Conservation (phyloP, 2,888 invertebrate genomes). For the Opisthograptis luteolata region DNA sequence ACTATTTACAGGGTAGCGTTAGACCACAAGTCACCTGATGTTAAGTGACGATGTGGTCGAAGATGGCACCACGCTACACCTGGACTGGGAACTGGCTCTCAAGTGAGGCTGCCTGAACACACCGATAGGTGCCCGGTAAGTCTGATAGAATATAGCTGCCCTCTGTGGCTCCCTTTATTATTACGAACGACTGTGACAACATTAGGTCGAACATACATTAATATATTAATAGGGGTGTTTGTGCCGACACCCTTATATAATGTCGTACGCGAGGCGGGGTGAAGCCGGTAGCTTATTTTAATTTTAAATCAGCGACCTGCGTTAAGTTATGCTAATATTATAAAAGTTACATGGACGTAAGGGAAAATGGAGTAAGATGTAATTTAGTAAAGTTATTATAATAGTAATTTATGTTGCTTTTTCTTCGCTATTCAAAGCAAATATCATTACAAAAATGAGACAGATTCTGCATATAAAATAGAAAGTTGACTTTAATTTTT, state of each 20-base stretch:
- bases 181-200: slow-evolving; percentile 12
- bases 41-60: no score
- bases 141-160: no score
- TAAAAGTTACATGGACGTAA: slow-evolving; percentile 40
- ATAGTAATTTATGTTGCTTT: background rate
- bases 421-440: no score
- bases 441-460: no score
- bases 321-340: slow-evolving; percentile 49
- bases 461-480: no score
- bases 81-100: no score
- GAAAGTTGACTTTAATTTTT: no score
- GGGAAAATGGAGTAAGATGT: slow-evolving; percentile 33
- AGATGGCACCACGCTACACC: no score
- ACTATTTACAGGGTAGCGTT: no score
- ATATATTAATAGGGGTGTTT: slow-evolving; percentile 37
- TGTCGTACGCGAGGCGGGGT: slow-evolving; percentile 41
- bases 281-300: slow-evolving; percentile 48
- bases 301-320: slow-evolving; percentile 57
- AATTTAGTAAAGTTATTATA: background rate
- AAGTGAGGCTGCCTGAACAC: no score
- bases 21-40: no score
- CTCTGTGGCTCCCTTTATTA: background rate
- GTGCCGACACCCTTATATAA: slow-evolving; percentile 33
- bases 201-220: slow-evolving; percentile 40
- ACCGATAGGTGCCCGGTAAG: no score